Conservation (phyloP, 2,113 vertebrate genomes). For the Coregonus clupeaformis region DNA sequence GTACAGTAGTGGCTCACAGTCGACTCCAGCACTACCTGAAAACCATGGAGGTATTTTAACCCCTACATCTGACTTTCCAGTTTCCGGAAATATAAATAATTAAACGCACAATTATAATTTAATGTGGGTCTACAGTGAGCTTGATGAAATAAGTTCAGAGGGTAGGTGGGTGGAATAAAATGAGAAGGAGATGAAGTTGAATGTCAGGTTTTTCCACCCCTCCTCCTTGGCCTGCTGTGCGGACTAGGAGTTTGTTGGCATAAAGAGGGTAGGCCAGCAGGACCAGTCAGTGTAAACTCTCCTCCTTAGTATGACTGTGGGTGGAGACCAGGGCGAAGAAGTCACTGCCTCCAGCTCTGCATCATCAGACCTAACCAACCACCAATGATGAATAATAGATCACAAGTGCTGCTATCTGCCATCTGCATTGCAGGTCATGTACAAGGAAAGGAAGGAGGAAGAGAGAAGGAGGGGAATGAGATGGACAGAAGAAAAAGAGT, state of each 20-base stretch:
- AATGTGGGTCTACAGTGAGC: background rate
- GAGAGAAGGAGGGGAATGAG: background rate
- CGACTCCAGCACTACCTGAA: background rate
- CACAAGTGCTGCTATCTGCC: background rate
- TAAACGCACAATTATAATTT: background rate
- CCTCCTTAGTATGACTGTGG: background rate
- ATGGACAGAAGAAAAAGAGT: background rate
- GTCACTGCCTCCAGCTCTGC: background rate
- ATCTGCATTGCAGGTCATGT: slow-evolving; percentile 10
- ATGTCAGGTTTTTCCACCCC: background rate
- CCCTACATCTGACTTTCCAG: background rate
- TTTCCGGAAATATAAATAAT: background rate
- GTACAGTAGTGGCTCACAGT: background rate
- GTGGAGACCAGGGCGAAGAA: slow-evolving; percentile 2
- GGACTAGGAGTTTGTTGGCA: background rate
- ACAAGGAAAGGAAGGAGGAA: background rate
- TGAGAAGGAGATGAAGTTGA: background rate
- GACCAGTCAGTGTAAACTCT: background rate
- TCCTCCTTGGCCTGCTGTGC: background rate
- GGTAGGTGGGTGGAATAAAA: background rate
- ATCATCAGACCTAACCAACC: background rate
- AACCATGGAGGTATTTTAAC: background rate
- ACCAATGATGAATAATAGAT: slow-evolving; percentile 4
- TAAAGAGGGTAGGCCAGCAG: background rate
- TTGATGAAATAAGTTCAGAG: background rate